Percentiles rank a stretch among this genome's conserved stretches.
These are phyloP conservation scores for Eupithecia exiguata DNA, from an alignment of 2,888 invertebrate genomes.

Conservation along the genomic window DNA sequence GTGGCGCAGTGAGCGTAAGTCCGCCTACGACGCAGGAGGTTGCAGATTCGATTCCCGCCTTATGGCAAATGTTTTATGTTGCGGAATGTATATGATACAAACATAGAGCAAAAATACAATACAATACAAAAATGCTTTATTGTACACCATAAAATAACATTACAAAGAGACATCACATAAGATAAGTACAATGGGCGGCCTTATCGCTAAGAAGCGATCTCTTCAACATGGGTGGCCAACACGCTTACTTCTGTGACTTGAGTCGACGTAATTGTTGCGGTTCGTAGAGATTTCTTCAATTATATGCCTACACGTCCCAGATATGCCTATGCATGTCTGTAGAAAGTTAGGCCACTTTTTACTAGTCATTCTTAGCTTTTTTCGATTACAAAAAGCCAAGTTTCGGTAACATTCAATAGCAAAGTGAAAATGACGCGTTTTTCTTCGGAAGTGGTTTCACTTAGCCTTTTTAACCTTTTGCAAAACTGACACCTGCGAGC, in stretches of 20 bases:
- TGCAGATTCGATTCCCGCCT: too few species aligned
- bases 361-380: slow-evolving; percentile 26
- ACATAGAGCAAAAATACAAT: too few species aligned
- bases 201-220: too few species aligned
- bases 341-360: slow-evolving; percentile 61
- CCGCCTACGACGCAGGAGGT: too few species aligned
- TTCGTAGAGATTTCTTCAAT: slow-evolving; percentile 71
- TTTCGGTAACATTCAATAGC: neutral
- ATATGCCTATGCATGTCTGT: slow-evolving; percentile 43
- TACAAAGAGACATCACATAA: too few species aligned
- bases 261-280: slow-evolving; percentile 54
- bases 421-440: slow-evolving; percentile 19
- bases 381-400: slow-evolving; percentile 14
- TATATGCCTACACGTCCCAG: slow-evolving; percentile 59
- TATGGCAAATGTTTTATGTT: too few species aligned
- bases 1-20: too few species aligned
- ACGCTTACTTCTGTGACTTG: slow-evolving; percentile 32
- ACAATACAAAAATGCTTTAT: too few species aligned
- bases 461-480: slow-evolving; percentile 49
- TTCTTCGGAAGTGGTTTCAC: slow-evolving; percentile 46
- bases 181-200: too few species aligned
- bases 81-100: too few species aligned
- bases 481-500: slow-evolving; percentile 26
- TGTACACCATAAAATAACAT: too few species aligned
- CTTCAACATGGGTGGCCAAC: neutral